Percentiles rank a stretch among this genome's conserved stretches.
These are phyloP conservation scores for Pandemis heparana DNA, from an alignment of 2,888 invertebrate species.

Conservation along the genomic window DNA sequence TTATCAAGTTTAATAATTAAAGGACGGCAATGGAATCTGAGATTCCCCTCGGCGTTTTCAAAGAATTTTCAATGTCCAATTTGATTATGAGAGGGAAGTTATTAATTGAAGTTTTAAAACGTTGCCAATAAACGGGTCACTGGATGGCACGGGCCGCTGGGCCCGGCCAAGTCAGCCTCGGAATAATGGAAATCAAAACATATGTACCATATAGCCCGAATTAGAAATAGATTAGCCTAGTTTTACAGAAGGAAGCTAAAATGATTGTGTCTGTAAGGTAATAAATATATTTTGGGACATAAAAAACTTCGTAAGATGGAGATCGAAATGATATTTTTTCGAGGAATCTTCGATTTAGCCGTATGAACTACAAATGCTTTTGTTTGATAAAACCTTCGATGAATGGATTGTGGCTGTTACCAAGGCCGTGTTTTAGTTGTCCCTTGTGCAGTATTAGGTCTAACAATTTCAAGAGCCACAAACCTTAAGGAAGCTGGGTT, in stretches of 20 bases:
- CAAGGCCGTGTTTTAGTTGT: too few species aligned
- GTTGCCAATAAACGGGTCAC: conserved; percentile 48
- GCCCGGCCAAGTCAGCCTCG: conserved; percentile 15
- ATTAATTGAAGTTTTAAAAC: conserved; percentile 71
- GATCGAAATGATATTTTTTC: too few species aligned
- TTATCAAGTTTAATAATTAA: conserved; percentile 70
- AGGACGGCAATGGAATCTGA: conserved; percentile 56
- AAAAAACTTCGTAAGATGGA: background rate
- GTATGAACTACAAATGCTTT: too few species aligned
- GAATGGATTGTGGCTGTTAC: too few species aligned
- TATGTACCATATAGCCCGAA: background rate
- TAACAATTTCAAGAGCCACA: too few species aligned
- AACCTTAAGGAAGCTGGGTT: too few species aligned
- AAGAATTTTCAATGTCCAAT: conserved; percentile 63
- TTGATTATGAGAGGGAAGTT: conserved; percentile 67
- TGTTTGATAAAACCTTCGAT: too few species aligned
- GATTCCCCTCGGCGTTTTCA: conserved; percentile 54
- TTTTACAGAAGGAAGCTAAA: background rate
- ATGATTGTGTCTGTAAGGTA: background rate
- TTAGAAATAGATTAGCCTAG: conserved; percentile 1
- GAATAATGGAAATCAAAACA: conserved; percentile 15
- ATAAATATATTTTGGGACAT: background rate
- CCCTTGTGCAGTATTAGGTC: too few species aligned
- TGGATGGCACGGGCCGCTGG: conserved; percentile 41
- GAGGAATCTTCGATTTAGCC: too few species aligned